phyloP scores from a whole-genome alignment of 2,113 vertebrate genomes.

The Eudyptes chrysolophus region DNA sequence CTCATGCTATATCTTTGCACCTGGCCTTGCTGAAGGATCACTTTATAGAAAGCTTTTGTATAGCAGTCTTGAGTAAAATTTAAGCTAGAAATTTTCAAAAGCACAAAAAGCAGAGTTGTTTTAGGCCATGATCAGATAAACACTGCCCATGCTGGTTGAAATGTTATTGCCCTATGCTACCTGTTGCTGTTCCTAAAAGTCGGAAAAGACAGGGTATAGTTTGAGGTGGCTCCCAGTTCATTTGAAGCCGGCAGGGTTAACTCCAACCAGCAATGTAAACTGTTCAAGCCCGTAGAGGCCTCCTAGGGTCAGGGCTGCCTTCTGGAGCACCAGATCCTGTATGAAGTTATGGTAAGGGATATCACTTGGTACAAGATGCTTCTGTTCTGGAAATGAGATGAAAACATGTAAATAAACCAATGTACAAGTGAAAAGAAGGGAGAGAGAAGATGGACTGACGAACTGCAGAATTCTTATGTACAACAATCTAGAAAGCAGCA shows the following conservation, averaged over 20 bases:
- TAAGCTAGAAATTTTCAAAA: neutral
- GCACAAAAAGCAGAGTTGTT: neutral
- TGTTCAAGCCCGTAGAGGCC: neutral
- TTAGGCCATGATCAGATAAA: neutral
- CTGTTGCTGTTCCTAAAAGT: neutral
- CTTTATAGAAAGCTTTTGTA: neutral
- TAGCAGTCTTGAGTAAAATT: neutral
- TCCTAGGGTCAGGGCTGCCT: neutral
- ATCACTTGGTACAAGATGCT: neutral
- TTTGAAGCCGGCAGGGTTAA: neutral
- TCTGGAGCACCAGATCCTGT: neutral
- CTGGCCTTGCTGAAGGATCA: neutral
- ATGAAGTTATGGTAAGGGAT: neutral
- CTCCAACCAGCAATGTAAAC: neutral
- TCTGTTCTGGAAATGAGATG: neutral
- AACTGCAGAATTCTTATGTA: neutral
- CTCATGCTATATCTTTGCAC: neutral
- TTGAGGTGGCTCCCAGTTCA: neutral
- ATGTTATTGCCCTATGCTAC: neutral
- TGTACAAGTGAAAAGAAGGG: neutral
- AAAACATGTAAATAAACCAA: neutral
- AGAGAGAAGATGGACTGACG: neutral
- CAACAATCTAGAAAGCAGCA: neutral
- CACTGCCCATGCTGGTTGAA: rapidly evolving
- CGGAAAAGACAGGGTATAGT: neutral